Percentiles rank a stretch among this genome's conserved stretches.
These are phyloP conservation scores for Eumaeus atala DNA, from an alignment of 1,140 invertebrate genomes.

Conservation along the genomic window DNA sequence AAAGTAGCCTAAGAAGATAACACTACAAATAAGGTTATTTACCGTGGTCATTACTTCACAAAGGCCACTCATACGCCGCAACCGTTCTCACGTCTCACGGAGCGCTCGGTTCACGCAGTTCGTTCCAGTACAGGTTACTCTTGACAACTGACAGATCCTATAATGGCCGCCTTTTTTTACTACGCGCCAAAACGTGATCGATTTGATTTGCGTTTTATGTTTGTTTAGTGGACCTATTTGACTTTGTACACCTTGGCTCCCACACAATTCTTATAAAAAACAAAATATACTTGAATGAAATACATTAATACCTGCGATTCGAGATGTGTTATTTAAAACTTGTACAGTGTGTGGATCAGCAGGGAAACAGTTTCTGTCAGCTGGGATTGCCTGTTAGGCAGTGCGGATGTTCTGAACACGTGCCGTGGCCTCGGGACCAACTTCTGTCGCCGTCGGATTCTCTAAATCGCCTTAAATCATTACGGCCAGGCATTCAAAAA, in stretches of 20 bases:
- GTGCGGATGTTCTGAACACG: too few relatives aligned
- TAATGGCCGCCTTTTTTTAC: slow-evolving; percentile 38
- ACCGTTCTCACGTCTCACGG: slow-evolving; percentile 33
- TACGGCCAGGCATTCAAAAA: too few relatives aligned
- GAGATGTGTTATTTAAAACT: too few relatives aligned
- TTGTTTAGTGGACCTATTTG: slow-evolving; percentile 45
- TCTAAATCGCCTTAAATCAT: too few relatives aligned
- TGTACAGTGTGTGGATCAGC: too few relatives aligned
- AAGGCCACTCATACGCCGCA: slow-evolving; percentile 50
- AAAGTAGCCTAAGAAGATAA: slow-evolving; percentile 31
- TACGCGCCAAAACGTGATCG: slow-evolving; percentile 47
- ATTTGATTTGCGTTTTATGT: slow-evolving; percentile 58
- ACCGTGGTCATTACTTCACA: slow-evolving; percentile 53
- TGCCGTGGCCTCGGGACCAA: too few relatives aligned
- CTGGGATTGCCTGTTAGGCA: too few relatives aligned
- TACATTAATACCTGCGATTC: too few relatives aligned
- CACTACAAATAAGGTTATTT: slow-evolving; percentile 64
- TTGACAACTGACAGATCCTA: slow-evolving; percentile 37
- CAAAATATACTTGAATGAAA: too few relatives aligned
- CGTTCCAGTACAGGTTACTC: slow-evolving; percentile 41
- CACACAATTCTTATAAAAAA: too few relatives aligned
- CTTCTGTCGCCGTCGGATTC: too few relatives aligned
- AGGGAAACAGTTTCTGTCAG: too few relatives aligned
- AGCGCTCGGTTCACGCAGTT: slow-evolving; percentile 31
- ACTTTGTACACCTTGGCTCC: slow-evolving; percentile 19